phyloP scores from a whole-genome alignment of 1,140 invertebrate species.

The Drosophila nannoptera region DNA sequence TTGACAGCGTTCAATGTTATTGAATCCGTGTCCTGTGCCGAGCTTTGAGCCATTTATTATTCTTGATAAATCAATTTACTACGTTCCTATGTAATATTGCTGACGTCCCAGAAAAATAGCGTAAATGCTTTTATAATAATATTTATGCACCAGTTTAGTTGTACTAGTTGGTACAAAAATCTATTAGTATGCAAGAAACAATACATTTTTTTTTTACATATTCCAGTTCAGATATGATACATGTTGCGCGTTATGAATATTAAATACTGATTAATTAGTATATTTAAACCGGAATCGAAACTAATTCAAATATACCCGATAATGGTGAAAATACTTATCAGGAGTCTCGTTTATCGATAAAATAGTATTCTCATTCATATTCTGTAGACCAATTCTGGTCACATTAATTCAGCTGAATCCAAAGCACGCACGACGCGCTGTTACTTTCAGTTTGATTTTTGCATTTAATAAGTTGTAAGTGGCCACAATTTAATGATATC shows the following conservation, averaged over 20 bases:
- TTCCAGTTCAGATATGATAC: neutral
- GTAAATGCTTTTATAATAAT: slow-evolving; percentile 2
- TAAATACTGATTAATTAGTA: neutral
- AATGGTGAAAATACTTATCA: neutral
- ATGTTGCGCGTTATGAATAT: neutral
- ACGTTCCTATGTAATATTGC: slow-evolving; percentile 17
- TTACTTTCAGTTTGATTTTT: slow-evolving; percentile 43
- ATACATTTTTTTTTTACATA: neutral
- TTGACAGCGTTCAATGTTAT: slow-evolving; percentile 56
- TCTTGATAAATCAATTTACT: slow-evolving; percentile 10
- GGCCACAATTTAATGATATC: slow-evolving; percentile 8
- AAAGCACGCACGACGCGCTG: slow-evolving; percentile 37
- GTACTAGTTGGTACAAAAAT: neutral
- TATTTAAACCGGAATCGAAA: neutral
- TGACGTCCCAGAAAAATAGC: slow-evolving; percentile 15
- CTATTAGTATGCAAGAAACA: neutral
- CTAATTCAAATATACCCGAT: neutral
- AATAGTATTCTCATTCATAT: neutral
- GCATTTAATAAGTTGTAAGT: slow-evolving; percentile 42
- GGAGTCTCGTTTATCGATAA: slow-evolving; percentile 2
- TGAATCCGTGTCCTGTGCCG: slow-evolving; percentile 48
- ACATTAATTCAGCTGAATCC: slow-evolving; percentile 32
- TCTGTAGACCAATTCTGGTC: neutral
- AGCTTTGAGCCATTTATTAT: slow-evolving; percentile 36
- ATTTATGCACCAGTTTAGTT: slow-evolving; percentile 3